Conservation (phyloP, 1,140 invertebrate species). For the Tachypleus tridentatus region DNA sequence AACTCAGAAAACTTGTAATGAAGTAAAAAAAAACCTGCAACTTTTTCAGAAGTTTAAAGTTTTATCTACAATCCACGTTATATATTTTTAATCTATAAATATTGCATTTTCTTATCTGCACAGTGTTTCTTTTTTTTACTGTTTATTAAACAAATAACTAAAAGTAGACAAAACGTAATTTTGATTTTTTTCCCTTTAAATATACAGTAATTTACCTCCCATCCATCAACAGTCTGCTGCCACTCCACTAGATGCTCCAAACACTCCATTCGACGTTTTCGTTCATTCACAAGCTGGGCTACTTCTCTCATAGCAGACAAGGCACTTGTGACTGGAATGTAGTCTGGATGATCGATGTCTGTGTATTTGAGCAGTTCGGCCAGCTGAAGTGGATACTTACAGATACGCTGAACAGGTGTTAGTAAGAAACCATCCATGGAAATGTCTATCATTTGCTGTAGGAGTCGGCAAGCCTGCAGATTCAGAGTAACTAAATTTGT, state of each 20-base stretch:
- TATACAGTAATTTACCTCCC: conserved; percentile 46
- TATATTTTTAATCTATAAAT: no score
- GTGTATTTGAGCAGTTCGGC: conserved; percentile 71
- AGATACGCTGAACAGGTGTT: conserved; percentile 81
- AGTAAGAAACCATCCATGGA: conserved; percentile 76
- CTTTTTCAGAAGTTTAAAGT: background rate
- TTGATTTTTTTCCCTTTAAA: conserved; percentile 6
- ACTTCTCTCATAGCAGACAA: conserved; percentile 61
- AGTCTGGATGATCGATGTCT: conserved; percentile 52
- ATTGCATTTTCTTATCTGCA: no score
- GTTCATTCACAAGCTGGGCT: conserved; percentile 61
- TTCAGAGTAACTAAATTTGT: no score
- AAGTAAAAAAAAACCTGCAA: background rate
- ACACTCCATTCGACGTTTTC: conserved; percentile 66
- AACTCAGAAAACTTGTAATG: no score
- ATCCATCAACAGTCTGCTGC: conserved; percentile 63
- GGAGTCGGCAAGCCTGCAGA: conserved; percentile 53
- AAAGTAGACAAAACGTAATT: background rate
- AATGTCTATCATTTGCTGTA: conserved; percentile 67
- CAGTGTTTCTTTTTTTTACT: no score
- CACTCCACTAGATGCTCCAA: conserved; percentile 65
- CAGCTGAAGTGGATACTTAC: conserved; percentile 80
- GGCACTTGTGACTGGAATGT: conserved; percentile 50
- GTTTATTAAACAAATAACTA: background rate
- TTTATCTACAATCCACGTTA: background rate